Evolutionary conservation across 2,797 vertebrate genomes (phyloP).

Genomic region (Danio albolineatus): DNA sequence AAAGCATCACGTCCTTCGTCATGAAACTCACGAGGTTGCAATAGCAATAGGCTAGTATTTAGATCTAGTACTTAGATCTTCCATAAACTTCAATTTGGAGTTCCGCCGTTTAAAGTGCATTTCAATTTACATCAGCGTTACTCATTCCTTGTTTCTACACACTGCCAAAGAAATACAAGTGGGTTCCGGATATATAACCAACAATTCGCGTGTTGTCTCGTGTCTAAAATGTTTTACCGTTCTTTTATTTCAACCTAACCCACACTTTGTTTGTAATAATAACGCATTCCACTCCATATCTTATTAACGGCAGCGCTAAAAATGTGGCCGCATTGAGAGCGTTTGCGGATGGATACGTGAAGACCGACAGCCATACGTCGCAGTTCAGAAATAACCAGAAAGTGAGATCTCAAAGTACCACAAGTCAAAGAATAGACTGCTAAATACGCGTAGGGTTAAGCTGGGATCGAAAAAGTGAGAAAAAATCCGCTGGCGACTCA

Average conservation of each 20-base stretch:
- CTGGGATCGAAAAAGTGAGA: too few species aligned
- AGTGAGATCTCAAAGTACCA: background rate
- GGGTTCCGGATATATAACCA: background rate
- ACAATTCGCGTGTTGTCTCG: background rate
- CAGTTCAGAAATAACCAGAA: slow-evolving; percentile 47
- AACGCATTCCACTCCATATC: slow-evolving; percentile 73
- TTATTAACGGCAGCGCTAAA: slow-evolving; percentile 68
- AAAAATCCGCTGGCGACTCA: background rate
- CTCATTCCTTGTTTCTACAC: background rate
- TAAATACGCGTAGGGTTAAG: background rate
- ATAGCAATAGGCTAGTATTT: background rate
- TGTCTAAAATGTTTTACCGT: background rate
- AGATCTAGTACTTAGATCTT: background rate
- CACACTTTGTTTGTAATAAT: background rate
- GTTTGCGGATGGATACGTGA: slow-evolving; percentile 71
- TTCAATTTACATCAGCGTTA: too few species aligned
- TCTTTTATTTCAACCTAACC: background rate
- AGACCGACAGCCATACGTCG: slow-evolving; percentile 31
- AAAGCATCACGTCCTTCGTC: background rate
- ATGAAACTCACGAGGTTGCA: background rate
- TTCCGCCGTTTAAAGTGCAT: background rate
- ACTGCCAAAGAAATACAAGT: background rate
- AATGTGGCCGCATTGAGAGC: slow-evolving; percentile 51
- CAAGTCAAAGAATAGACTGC: background rate
- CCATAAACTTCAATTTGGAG: background rate